A percentile compares a stretch with the other conserved stretches of the same genome.
phyloP scores from a whole-genome alignment of 2,888 invertebrate species.

The Galerucella pusilla region DNA sequence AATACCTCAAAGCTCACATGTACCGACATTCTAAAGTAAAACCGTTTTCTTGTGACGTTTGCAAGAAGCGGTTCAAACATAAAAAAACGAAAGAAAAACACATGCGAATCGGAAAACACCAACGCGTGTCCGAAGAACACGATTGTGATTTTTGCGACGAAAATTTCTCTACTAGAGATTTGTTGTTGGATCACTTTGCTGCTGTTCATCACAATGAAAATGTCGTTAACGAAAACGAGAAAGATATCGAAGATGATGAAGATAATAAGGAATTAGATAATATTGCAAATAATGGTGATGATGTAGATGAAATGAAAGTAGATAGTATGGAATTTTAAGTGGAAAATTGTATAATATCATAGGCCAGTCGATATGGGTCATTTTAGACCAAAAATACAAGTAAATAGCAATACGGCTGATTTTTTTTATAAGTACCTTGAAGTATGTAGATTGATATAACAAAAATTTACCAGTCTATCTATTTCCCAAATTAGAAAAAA shows the following conservation, averaged over 20 bases:
- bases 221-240: slow-evolving; percentile 38
- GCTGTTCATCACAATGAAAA: slow-evolving; percentile 45
- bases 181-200: slow-evolving; percentile 45
- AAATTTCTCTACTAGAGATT: slow-evolving; percentile 38
- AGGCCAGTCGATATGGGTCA: too few relatives aligned
- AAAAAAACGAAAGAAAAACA: slow-evolving; percentile 56
- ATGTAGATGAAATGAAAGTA: neutral
- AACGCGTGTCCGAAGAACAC: slow-evolving; percentile 38
- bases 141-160: slow-evolving; percentile 50
- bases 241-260: slow-evolving; percentile 2
- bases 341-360: neutral
- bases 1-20: slow-evolving; percentile 70
- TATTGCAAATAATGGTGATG: neutral
- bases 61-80: slow-evolving; percentile 63
- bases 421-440: too few relatives aligned
- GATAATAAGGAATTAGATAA: slow-evolving; percentile 15
- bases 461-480: too few relatives aligned
- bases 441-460: too few relatives aligned
- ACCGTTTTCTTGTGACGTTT: slow-evolving; percentile 68
- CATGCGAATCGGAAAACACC: slow-evolving; percentile 45
- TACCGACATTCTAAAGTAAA: slow-evolving; percentile 68
- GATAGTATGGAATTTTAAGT: neutral
- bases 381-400: too few relatives aligned
- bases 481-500: too few relatives aligned
- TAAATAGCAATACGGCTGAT: too few relatives aligned